Evolutionary conservation across 2,113 vertebrate species (phyloP).

Genomic region (Clarias macrocephalus): DNA sequence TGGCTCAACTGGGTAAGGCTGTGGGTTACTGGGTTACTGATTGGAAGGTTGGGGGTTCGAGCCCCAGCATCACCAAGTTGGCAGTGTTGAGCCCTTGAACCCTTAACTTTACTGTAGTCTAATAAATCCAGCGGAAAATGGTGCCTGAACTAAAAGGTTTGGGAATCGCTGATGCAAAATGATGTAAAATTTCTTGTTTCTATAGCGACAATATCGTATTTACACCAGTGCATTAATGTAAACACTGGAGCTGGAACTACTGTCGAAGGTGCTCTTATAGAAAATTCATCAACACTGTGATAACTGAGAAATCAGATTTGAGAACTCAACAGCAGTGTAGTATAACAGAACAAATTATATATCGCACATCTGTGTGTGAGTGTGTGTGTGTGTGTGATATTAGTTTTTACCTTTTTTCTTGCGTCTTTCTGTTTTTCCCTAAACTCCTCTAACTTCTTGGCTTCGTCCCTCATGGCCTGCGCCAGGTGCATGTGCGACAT

Average conservation of each 20-base stretch:
- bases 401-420: conserved; percentile 81
- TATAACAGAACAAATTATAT: not conserved
- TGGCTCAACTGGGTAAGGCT: no score
- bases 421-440: conserved; percentile 87
- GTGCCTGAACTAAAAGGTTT: no score
- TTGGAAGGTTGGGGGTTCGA: no score
- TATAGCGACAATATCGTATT: not conserved
- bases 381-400: not conserved
- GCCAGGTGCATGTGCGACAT: conserved; percentile 87
- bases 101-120: no score
- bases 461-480: conserved; percentile 85
- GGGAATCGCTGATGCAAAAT: no score
- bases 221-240: not conserved
- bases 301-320: not conserved
- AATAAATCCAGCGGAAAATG: no score
- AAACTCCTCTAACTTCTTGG: conserved; percentile 91
- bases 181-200: not conserved
- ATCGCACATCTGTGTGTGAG: not conserved
- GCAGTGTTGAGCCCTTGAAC: no score
- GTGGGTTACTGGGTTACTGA: no score
- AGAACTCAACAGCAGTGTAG: not conserved
- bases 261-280: not conserved
- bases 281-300: not conserved
- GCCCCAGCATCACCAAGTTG: no score
- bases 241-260: not conserved